A percentile compares a stretch with the other conserved stretches of the same genome.
phyloP scores from a whole-genome alignment of 2,113 vertebrate species.

The Indri indri region DNA sequence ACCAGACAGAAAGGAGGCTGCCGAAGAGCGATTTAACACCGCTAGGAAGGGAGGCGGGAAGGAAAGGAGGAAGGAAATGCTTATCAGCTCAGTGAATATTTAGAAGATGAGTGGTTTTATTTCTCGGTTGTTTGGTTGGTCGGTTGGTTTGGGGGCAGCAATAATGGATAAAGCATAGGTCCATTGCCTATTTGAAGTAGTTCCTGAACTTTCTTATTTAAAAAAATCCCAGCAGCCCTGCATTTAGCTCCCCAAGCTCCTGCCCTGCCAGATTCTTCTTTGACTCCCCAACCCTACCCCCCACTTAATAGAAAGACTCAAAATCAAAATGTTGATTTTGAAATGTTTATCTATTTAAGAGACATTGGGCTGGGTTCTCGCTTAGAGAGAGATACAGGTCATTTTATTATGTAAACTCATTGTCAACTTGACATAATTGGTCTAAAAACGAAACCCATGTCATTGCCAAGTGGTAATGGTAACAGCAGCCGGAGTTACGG shows the following conservation, averaged over 20 bases:
- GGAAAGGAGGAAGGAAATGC: neutral
- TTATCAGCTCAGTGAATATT: neutral
- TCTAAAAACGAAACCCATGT: neutral
- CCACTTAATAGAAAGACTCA: neutral
- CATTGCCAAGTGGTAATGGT: neutral
- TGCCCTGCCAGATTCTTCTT: neutral
- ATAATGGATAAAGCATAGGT: neutral
- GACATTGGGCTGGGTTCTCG: neutral
- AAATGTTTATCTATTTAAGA: neutral
- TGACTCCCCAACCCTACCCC: neutral
- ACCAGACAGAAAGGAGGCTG: neutral
- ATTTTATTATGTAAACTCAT: neutral
- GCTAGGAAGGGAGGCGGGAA: neutral
- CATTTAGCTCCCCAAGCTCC: neutral
- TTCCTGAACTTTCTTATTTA: neutral
- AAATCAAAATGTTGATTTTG: neutral
- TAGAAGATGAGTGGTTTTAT: neutral
- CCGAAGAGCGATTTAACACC: neutral
- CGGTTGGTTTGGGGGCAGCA: neutral
- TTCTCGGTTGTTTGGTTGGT: neutral
- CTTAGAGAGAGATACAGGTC: neutral
- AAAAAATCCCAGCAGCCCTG: neutral
- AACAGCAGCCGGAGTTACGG: neutral
- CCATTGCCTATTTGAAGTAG: neutral
- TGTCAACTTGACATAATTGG: neutral